phyloP scores from a whole-genome alignment of 2,797 vertebrate genomes.

The Atherinosoma microstoma region DNA sequence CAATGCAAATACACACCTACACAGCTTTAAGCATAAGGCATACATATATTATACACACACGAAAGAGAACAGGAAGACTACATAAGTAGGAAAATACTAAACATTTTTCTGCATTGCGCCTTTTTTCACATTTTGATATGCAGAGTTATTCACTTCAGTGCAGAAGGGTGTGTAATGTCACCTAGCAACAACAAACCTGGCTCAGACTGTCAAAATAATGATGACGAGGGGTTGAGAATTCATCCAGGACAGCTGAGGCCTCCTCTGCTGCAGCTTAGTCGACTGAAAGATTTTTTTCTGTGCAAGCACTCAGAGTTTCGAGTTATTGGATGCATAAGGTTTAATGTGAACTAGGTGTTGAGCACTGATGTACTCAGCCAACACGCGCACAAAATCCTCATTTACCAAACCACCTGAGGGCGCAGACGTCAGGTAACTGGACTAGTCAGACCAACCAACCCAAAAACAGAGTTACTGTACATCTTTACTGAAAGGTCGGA shows the following conservation, averaged over 20 bases:
- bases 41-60: conserved; percentile 28
- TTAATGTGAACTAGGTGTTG: conserved; percentile 38
- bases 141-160: conserved; percentile 19
- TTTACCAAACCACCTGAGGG: background rate
- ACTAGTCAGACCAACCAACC: conserved; percentile 44
- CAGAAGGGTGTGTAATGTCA: conserved; percentile 18
- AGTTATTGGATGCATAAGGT: background rate
- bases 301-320: background rate
- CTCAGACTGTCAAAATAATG: conserved; percentile 21
- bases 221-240: conserved; percentile 2
- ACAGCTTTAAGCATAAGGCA: conserved; percentile 19
- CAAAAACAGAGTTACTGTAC: conserved; percentile 45
- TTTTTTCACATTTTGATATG: conserved; percentile 41
- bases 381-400: conserved; percentile 21
- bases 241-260: conserved; percentile 11
- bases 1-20: conserved; percentile 64
- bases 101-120: conserved; percentile 22
- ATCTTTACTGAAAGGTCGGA: conserved; percentile 6
- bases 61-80: conserved; percentile 43
- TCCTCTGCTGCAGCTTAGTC: conserved; percentile 32
- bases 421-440: background rate
- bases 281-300: conserved; percentile 22
- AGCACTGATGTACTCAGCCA: background rate
- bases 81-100: conserved; percentile 64
- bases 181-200: conserved; percentile 12